Percentiles rank a stretch among this genome's conserved stretches.
phyloP scores from a whole-genome alignment of 2,888 invertebrate species.

The Mycalesis mineus region DNA sequence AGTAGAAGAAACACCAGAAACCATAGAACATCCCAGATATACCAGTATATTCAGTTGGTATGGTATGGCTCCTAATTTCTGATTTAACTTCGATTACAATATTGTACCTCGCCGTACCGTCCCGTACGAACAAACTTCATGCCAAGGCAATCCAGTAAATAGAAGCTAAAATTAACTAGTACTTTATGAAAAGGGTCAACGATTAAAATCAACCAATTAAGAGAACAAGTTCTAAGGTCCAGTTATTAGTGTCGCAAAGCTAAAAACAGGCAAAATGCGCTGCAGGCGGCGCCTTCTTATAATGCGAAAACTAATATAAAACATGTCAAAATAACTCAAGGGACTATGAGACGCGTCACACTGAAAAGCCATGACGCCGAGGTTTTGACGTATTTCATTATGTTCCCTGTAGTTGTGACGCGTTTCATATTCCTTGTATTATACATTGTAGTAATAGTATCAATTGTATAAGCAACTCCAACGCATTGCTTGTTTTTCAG shows the following conservation, averaged over 20 bases:
- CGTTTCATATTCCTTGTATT: no score
- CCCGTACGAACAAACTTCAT: background rate
- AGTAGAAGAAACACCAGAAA: no score
- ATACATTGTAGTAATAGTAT: no score
- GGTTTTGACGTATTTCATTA: no score
- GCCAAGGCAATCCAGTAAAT: slow-evolving; percentile 13
- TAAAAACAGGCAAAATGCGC: background rate
- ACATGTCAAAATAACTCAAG: background rate
- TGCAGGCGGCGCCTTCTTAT: background rate
- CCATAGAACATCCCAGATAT: no score
- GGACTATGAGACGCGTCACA: background rate
- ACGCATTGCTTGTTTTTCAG: no score
- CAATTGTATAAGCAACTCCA: no score
- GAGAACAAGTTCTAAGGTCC: slow-evolving; percentile 12
- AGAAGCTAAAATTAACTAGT: slow-evolving; percentile 1
- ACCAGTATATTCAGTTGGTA: no score
- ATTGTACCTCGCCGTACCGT: no score
- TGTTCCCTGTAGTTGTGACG: no score
- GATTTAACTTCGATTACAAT: no score
- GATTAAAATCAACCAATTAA: slow-evolving; percentile 11
- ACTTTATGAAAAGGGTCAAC: slow-evolving; percentile 17
- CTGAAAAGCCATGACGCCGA: background rate
- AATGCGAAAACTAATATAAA: background rate
- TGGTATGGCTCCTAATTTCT: no score
- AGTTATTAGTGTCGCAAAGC: background rate